Conservation (phyloP, 2,888 invertebrate species). For the Brenthis daphne region DNA sequence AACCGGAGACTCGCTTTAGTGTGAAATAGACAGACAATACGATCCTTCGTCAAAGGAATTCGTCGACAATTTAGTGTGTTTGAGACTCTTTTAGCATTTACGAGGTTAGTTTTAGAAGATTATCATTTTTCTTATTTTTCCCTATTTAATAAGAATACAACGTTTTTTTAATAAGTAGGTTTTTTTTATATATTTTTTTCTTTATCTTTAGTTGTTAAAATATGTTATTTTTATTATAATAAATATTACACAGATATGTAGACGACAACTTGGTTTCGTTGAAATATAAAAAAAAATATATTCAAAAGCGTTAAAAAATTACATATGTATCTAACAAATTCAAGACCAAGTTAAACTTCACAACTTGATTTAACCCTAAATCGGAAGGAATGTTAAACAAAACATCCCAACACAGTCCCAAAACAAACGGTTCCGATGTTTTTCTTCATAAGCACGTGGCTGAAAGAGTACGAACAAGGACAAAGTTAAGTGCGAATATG, state of each 20-base stretch:
- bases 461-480: constrained; percentile 55
- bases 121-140: background rate
- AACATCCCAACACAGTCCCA: constrained; percentile 21
- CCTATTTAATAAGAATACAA: background rate
- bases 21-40: constrained; percentile 36
- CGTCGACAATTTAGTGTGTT: constrained; percentile 19
- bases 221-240: too few relatives aligned
- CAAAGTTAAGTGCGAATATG: constrained; percentile 72
- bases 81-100: background rate
- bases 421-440: constrained; percentile 37
- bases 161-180: background rate
- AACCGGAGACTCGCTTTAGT: constrained; percentile 31
- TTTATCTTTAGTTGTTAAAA: too few relatives aligned
- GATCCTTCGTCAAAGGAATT: constrained; percentile 29
- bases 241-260: too few relatives aligned
- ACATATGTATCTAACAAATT: background rate
- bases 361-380: constrained; percentile 2
- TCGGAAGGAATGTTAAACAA: constrained; percentile 16
- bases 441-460: constrained; percentile 45
- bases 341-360: background rate
- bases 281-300: too few relatives aligned
- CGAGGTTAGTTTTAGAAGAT: background rate
- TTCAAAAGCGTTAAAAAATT: too few relatives aligned
- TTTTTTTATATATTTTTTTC: too few relatives aligned
- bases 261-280: too few relatives aligned